Base-by-base conservation (phyloP, 1,140 invertebrate species). In the Drosophila pachea region DNA sequence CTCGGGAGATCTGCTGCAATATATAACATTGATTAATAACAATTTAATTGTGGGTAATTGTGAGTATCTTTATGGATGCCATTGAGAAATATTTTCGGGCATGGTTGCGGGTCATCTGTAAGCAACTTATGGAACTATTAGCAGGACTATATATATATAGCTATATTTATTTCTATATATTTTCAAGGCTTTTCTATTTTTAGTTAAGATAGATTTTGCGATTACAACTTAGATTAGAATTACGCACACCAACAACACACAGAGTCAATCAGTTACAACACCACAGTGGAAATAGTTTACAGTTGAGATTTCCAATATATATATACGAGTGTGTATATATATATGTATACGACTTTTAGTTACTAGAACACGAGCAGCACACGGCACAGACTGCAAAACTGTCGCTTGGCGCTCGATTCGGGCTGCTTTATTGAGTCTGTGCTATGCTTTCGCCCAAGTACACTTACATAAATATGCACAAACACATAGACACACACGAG, bases 221-320 rank as follows among this genome's bases (percentile, higher is more conserved):
- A 72, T 68, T 47, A 68, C 53, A n/a, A 12, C 32, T 43, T 14
- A 56, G 52, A 62, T 55, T 50, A 62, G 2, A 38, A 7, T 55
- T 52, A 56, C 35, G 16, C 29, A 60, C 35, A 78, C 73, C 22
- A 22, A 67, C 66, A 22, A 76, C 73, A 81, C 55, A 60, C 68
- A 72, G 60, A 78, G 50, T 61, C 72, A 72, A 78, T 65, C 70
- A 73, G 79, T 83, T 83, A 76, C 76, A 75, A 78, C 78, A 83
- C 76, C 78, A 83, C 78, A 83, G 72, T 73, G 63, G 59, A 70
- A 83, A 63, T 50, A 82, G 36, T 31, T 58, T 47, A 40, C 8
- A 38, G 43, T 52, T 48, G 33, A 36, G 31, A 49, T 63, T 64
- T 47, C 16, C 11, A 33, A 35, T 45, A 2, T 11, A 22, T 38